These are phyloP conservation scores for Oreamnos americanus DNA, from an alignment of 2,113 vertebrate species.

Conservation along the genomic window DNA sequence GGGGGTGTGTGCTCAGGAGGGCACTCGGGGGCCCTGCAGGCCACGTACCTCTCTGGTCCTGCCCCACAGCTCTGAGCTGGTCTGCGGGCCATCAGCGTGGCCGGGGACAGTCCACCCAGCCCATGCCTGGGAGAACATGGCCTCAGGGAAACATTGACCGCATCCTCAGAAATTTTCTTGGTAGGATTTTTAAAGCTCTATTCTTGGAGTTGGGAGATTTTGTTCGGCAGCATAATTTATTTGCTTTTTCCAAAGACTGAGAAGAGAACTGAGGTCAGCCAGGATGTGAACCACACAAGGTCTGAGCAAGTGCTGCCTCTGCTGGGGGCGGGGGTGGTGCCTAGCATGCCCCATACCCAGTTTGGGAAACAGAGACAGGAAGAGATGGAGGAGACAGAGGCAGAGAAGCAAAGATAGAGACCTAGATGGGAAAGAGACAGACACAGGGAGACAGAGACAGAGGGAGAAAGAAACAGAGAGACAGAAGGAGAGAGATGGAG, in stretches of 20 bases:
- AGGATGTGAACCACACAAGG: neutral
- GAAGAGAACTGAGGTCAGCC: neutral
- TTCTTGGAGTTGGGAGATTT: slow-evolving; percentile 71
- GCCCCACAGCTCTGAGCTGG: neutral
- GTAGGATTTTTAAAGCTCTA: slow-evolving; percentile 52
- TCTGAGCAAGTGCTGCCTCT: rapidly evolving
- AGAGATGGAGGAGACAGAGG: neutral
- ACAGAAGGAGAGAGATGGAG: neutral
- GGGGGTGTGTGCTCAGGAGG: neutral
- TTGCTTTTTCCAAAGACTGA: neutral
- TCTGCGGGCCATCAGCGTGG: rapidly evolving
- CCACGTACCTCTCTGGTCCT: rapidly evolving
- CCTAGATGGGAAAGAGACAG: neutral
- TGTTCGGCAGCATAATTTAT: neutral
- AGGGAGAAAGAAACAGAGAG: neutral
- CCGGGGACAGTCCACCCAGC: rapidly evolving
- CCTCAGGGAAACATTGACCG: rapidly evolving
- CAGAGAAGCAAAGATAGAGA: neutral
- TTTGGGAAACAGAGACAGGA: neutral
- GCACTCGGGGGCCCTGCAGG: rapidly evolving
- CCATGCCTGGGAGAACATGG: neutral
- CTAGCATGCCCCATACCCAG: neutral
- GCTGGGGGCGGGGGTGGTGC: rapidly evolving
- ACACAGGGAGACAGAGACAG: neutral
- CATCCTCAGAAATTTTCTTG: slow-evolving; percentile 39